Base-by-base conservation (phyloP, 2,113 vertebrate species). In the Noctilio leporinus region DNA sequence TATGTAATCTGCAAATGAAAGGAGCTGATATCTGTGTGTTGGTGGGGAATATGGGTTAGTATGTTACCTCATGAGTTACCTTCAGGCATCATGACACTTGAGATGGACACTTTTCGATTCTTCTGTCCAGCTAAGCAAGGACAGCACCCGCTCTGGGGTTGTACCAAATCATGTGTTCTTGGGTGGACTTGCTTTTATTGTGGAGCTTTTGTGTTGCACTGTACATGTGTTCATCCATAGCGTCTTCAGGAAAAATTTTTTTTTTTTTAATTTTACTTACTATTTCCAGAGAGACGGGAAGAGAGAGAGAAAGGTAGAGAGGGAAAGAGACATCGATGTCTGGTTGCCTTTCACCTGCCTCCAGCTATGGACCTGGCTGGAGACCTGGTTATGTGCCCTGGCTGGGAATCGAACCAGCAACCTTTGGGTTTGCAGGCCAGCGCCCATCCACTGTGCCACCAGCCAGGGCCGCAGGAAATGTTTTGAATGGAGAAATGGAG, bases 401-500 rank as follows among this genome's bases (percentile, higher is more conserved):
- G n/a, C n/a, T n/a, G n/a, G n/a, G n/a, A n/a, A n/a, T n/a, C n/a
- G n/a, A n/a, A n/a, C n/a, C n/a, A n/a, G n/a, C n/a, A n/a, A n/a
- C n/a, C n/a, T n/a, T n/a, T n/a, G n/a, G n/a, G n/a, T n/a, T n/a
- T n/a, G n/a, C n/a, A n/a, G n/a, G n/a, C n/a, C n/a, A n/a, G n/a
- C n/a, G n/a, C n/a, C n/a, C n/a, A n/a, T n/a, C n/a, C n/a, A n/a
- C n/a, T n/a, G n/a, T n/a, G n/a, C n/a, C n/a, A n/a, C n/a, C n/a
- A n/a, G n/a, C n/a, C n/a, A n/a, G n/a, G n/a, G n/a, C n/a, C n/a
- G n/a, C 40, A 40, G 78, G 69, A 78, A 95, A 38, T 35, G 51
- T 89, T 90, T 93, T 87, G 84, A 88, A 76, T 43, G 20, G 88
- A 57, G 67, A 93, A 91, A 80, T 89, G 75, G 83, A 94, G 64